Base-by-base conservation (phyloP, 2,113 vertebrate genomes). In the Lycocorax pyrrhopterus region DNA sequence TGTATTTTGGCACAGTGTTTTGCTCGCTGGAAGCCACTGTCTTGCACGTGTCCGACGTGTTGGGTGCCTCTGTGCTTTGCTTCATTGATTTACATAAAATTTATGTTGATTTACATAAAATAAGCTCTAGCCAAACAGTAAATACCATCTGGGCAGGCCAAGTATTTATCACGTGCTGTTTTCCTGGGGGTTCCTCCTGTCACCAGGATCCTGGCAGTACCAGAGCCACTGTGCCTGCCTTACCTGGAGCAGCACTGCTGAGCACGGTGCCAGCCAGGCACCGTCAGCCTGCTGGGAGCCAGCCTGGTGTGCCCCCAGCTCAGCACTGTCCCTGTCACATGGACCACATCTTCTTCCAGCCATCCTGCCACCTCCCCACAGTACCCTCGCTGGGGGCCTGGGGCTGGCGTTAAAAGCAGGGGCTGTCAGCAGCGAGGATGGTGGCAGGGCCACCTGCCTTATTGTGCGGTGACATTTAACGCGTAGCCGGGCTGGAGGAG, bases 401-500 rank as follows among this genome's bases (percentile, higher is more conserved):
- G 41, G 37, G 47, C n/a, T 39, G 51, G 1, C 0, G 3, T 6
- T 72, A 12, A 22, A 47, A 53, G 68, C 49, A n/a, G 68, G 68
- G 46, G 52, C 67, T 55, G 81, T 23, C 41, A 27, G 75, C 62
- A 62, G 72, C 7, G 12, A 44, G 80, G 35, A 13, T 0, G 4
- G 10, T 4, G 27, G 18, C 41, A 52, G 33, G 13, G 41, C 27
- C 97, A 97, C 98, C 98, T 96, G 97, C 97, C 96, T 97, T 58
- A 95, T 94, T 97, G 98, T 72, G 95, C 94, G 59, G 94, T 98
- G 98, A 98, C 97, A 97, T 98, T 98, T 98, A 41, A 7, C 1
- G 1, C 1, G 0, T 1, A 13, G 73, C 21, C 2, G 0, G 16
- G 53, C 90, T 7, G 59, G 37, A 17, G 46, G 30, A 63, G 39